Evolutionary conservation across 2,113 vertebrate species (phyloP).

Genomic region (Vireo altiloquus): DNA sequence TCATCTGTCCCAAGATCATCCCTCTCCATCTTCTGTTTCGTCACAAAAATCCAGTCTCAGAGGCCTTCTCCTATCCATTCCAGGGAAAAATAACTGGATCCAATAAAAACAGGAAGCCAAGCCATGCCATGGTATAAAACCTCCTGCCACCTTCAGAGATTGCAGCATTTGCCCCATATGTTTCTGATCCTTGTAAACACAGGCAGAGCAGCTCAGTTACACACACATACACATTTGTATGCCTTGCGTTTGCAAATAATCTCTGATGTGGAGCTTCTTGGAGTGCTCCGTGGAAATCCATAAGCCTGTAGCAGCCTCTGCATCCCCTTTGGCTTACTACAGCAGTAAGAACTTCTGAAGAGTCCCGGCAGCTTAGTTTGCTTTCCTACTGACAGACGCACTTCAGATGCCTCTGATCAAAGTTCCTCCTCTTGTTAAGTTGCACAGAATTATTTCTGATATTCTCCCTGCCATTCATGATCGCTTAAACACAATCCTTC

Average conservation of each 20-base stretch:
- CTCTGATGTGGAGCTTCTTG: neutral
- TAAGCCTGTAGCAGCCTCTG: neutral
- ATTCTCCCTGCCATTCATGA: neutral
- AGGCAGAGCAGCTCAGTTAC: neutral
- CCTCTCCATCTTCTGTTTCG: neutral
- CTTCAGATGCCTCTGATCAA: neutral
- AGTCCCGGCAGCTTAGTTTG: neutral
- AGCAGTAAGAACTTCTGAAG: neutral
- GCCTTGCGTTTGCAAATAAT: neutral
- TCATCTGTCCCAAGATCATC: neutral
- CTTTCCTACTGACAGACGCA: neutral
- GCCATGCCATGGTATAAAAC: neutral
- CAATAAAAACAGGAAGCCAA: neutral
- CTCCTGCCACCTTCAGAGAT: neutral
- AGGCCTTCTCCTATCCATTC: neutral
- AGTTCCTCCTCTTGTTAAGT: neutral
- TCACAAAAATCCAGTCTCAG: neutral
- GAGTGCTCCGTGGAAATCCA: neutral
- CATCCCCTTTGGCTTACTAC: neutral
- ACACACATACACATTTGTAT: neutral
- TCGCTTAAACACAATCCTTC: neutral
- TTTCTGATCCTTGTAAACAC: neutral
- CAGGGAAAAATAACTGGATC: neutral
- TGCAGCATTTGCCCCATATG: rapidly evolving
- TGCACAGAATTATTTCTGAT: constrained; percentile 1